Conservation (phyloP, 1,140 invertebrate species). For the Periplaneta americana region DNA sequence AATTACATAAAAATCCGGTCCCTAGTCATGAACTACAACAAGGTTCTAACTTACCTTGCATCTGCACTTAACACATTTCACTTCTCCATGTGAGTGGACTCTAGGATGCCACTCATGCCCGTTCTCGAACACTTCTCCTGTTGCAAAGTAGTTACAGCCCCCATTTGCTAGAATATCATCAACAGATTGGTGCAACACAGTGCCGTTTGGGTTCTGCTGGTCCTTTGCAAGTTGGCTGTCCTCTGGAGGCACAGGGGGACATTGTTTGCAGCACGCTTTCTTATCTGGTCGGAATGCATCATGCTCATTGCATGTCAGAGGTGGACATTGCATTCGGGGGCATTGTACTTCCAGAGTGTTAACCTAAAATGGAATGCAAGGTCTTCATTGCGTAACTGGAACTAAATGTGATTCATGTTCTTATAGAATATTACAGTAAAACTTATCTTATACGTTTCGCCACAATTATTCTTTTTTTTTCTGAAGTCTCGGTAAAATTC, state of each 20-base stretch:
- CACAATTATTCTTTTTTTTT: too few species aligned
- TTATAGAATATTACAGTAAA: too few species aligned
- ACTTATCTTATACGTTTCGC: too few species aligned
- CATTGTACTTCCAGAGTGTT: slow-evolving; percentile 67
- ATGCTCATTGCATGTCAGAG: slow-evolving; percentile 62
- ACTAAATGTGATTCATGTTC: background rate
- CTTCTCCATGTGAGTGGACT: slow-evolving; percentile 67
- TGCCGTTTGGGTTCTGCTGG: background rate
- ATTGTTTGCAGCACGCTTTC: slow-evolving; percentile 72
- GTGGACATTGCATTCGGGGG: slow-evolving; percentile 64
- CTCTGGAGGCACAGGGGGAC: slow-evolving; percentile 45
- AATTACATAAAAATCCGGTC: too few species aligned
- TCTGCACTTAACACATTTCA: slow-evolving; percentile 79
- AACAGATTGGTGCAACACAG: slow-evolving; percentile 33
- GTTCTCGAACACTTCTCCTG: slow-evolving; percentile 64
- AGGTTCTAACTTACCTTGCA: slow-evolving; percentile 79
- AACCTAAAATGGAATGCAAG: slow-evolving; percentile 33
- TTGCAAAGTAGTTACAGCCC: slow-evolving; percentile 64
- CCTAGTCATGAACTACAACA: too few species aligned
- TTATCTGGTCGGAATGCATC: slow-evolving; percentile 63
- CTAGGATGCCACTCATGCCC: slow-evolving; percentile 82
- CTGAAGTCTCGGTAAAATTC: too few species aligned
- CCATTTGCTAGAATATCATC: slow-evolving; percentile 66
- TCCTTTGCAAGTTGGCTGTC: background rate
- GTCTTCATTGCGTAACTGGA: background rate